Percentiles rank a stretch among this genome's conserved stretches.
These are phyloP conservation scores for Elegia similella DNA, from an alignment of 2,888 invertebrate species.

Conservation along the genomic window DNA sequence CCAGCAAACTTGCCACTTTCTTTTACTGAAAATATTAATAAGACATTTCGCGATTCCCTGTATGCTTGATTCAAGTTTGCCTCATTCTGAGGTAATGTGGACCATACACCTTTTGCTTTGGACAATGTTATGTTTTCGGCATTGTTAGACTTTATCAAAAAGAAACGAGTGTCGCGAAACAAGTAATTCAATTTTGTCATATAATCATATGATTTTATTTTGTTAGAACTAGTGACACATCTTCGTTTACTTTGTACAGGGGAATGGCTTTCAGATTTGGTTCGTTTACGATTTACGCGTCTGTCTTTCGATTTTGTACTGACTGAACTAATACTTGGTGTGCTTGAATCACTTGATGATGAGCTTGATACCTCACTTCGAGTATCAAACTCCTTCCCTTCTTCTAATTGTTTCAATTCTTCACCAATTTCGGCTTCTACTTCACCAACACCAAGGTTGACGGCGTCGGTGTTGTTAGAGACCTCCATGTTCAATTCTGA, in stretches of 20 bases:
- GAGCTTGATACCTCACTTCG: constrained; percentile 94
- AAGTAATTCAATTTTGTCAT: constrained; percentile 95
- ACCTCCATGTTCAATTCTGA: constrained; percentile 67
- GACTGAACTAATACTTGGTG: constrained; percentile 89
- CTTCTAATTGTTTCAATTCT: constrained; percentile 89
- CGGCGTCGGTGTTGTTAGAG: constrained; percentile 81
- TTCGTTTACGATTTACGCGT: constrained; percentile 81
- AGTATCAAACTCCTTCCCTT: constrained; percentile 89
- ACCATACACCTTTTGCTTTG: constrained; percentile 98
- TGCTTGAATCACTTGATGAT: constrained; percentile 86
- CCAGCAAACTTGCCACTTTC: constrained; percentile 98
- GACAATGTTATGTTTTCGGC: constrained; percentile 97
- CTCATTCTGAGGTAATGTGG: constrained; percentile 98
- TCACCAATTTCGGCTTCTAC: constrained; percentile 89
- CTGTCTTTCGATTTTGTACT: constrained; percentile 85
- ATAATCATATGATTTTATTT: constrained; percentile 90
- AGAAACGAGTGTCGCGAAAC: constrained; percentile 96
- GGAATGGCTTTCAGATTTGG: constrained; percentile 65
- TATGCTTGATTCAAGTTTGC: constrained; percentile 97
- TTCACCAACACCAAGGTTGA: constrained; percentile 85
- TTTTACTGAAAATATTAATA: constrained; percentile 97
- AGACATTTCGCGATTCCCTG: constrained; percentile 94
- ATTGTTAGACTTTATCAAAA: constrained; percentile 98
- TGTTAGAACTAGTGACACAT: constrained; percentile 52
- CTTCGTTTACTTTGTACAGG: constrained; percentile 64